These are phyloP conservation scores for Pica pica DNA, from an alignment of 2,113 vertebrate species.

Conservation along the genomic window DNA sequence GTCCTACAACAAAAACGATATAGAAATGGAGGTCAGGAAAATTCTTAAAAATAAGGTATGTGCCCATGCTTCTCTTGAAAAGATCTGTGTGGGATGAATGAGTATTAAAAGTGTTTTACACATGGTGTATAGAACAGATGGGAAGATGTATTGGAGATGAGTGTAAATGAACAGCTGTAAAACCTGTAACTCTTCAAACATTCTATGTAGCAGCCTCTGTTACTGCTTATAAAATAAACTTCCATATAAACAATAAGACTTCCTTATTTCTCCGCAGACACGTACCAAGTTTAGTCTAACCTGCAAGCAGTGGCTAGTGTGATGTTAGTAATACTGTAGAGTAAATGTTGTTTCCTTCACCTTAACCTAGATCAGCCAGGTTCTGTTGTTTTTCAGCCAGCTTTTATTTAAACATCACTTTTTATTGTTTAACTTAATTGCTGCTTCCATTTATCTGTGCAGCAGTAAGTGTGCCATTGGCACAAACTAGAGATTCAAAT, in stretches of 20 bases:
- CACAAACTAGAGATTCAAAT: neutral
- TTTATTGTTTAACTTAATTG: neutral
- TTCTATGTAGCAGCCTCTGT: neutral
- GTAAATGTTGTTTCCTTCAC: neutral
- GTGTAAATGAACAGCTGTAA: neutral
- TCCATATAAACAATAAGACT: neutral
- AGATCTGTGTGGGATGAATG: neutral
- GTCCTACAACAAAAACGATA: rapidly evolving
- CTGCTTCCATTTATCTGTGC: neutral
- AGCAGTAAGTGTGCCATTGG: neutral
- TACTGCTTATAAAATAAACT: neutral
- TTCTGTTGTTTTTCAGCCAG: neutral
- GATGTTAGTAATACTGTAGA: neutral
- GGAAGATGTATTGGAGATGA: neutral
- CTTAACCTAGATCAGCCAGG: neutral
- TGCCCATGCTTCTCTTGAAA: neutral
- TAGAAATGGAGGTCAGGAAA: neutral
- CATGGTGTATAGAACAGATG: neutral
- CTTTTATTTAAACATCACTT: neutral
- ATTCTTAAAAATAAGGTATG: neutral
- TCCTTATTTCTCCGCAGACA: neutral
- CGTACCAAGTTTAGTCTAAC: neutral
- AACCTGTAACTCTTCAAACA: neutral
- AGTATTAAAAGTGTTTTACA: neutral
- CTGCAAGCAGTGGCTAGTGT: neutral